Base-by-base conservation (phyloP, 2,888 invertebrate species). In the Colostygia pectinataria region DNA sequence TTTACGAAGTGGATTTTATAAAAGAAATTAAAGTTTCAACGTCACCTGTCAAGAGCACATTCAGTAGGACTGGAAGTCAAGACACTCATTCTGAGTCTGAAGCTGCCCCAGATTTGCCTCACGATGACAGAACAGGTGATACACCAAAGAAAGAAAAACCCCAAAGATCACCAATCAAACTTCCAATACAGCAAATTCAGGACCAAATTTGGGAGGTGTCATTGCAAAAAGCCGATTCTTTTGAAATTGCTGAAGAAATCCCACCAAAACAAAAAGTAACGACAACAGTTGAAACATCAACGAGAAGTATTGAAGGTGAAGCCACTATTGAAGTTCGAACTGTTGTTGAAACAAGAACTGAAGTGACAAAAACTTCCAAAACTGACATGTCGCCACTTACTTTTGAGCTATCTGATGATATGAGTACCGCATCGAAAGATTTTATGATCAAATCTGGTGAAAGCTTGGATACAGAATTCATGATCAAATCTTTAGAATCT, bases 31-130 rank as follows among this genome's bases (percentile, higher is more conserved):
- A 86, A 66, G 68, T 91, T 1, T 90, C 90, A 0, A 89, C 90
- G 0, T 91, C 91, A 18, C 91, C 90, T 5, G 77, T 90, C 2
- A 90, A 89, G 49, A 88, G 87, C 59, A 77, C 87, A 3, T 91
- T 90, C 59, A 91, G 91, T 65, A 78, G 90, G 40, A 91, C 90
- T 39, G 91, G 91, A 39, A 91, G 91, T 68, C 91, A 91, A 71
- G 91, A 92, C 55, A 91, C 91, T 12, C 91, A 91, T 56, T 91
- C 91, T 1, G 91, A 91, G 64, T 91, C 91, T 4, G 91, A 91
- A 76, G 70, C 80, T 28, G 90, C 90, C 9, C 91, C 91, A 13
- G 91, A 91, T 57, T 71, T 90, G 47, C 90, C 91, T 24, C 85
- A 90, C 43, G 87, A 90, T 61, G 83, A 83, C 8, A 88, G 74